Percentiles rank a stretch among this genome's conserved stretches.
Conservation (phyloP, 2,888 invertebrate species). For the Cremastinae sp. region DNA sequence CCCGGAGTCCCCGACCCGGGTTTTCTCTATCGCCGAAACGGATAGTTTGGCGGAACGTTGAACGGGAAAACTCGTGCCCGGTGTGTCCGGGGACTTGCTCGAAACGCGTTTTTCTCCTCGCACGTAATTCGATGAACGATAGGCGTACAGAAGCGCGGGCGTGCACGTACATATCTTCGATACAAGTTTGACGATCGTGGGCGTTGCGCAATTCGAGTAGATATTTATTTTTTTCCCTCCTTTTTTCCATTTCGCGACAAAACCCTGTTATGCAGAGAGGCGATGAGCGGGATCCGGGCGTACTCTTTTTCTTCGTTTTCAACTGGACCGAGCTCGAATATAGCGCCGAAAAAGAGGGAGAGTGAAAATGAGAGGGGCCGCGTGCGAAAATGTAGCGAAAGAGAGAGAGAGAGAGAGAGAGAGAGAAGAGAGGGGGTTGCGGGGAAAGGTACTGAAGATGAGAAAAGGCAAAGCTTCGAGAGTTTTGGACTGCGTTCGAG, state of each 20-base stretch:
- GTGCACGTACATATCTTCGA: conserved; percentile 22
- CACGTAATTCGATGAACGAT: conserved; percentile 72
- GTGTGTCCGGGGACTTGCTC: conserved; percentile 61
- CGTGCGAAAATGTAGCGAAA: background rate
- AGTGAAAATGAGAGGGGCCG: conserved; percentile 31
- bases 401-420: conserved; percentile 47
- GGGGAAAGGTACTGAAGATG: no score
- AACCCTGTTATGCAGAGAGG: conserved; percentile 61
- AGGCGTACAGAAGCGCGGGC: conserved; percentile 60
- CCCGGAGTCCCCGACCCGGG: conserved; percentile 7
- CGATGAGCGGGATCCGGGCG: conserved; percentile 71
- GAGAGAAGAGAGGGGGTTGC: conserved; percentile 24
- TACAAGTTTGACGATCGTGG: conserved; percentile 61
- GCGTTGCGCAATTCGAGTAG: conserved; percentile 74
- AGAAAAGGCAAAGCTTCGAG: conserved; percentile 51
- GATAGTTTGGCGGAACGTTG: conserved; percentile 60
- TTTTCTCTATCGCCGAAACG: conserved; percentile 49
- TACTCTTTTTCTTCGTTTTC: conserved; percentile 66
- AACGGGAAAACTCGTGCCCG: conserved; percentile 44
- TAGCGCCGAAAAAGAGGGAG: conserved; percentile 9
- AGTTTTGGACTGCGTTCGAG: conserved; percentile 48
- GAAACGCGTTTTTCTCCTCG: conserved; percentile 66
- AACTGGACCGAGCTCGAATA: conserved; percentile 55
- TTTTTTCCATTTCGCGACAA: conserved; percentile 57
- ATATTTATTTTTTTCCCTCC: conserved; percentile 68